Evolutionary conservation across 2,888 invertebrate genomes (phyloP), one percentile per base, ranked within the genome.

Genomic region (Leptinotarsa tumamoca): DNA sequence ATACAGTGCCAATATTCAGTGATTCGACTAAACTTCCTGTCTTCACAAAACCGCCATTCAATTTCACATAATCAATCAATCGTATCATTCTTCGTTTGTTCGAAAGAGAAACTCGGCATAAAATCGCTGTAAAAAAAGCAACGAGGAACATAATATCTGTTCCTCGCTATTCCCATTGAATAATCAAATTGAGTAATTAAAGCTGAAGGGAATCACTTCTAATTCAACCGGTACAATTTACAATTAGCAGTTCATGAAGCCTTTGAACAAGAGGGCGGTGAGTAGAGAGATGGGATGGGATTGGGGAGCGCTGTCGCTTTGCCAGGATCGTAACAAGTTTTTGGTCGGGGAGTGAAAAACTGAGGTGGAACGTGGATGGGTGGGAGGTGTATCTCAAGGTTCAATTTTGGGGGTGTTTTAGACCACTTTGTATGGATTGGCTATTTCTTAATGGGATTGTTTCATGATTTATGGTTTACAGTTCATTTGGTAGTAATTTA

Each of bases 181-280:
- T 58, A 58, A 58, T 63, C 17, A n/a, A 63, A 73, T 71, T 23
- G 67, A 71, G 61, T 76, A 75, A 78, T 78, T 78, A 76, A 72
- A 68, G 51, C 43, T 49, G 51, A 74, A 73, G 72, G 63, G 71
- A 72, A 71, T 75, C 71, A 71, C 71, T 78, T 56, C 56, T 67
- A 56, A 78, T 76, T 75, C 75, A 74, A 76, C 75, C 73, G 70
- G 74, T 75, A 71, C 75, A 68, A 74, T 74, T 75, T 72, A 78
- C 74, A 72, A 78, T 75, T 78, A 78, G 74, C 74, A 76, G 76
- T 78, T 78, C 73, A 79, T 80, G 70, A 78, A 75, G 75, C 71
- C 72, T 74, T 74, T 71, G 74, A 74, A 74, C 71, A 54, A n/a
- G 49, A 58, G 61, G 69, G 70, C 70, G 43, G 76, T 70, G 71